phyloP scores from a whole-genome alignment of 2,113 vertebrate species.

The Cyprinodon tularosa region DNA sequence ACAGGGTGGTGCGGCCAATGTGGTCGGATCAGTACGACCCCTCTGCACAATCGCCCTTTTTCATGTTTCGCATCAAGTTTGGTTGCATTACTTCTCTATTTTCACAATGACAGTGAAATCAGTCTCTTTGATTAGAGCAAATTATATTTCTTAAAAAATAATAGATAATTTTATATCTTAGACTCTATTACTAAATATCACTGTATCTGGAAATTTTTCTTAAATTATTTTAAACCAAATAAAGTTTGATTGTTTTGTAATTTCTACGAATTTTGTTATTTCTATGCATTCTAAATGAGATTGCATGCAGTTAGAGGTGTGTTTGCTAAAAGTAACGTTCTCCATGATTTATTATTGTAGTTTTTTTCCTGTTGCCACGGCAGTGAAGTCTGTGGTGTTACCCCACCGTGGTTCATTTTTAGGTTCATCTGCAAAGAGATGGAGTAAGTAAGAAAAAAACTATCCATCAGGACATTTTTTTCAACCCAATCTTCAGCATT shows the following conservation, averaged over 20 bases:
- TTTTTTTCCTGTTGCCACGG: not conserved
- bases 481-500: not conserved
- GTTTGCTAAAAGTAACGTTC: not conserved
- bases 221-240: too few relatives aligned
- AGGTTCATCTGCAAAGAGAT: not conserved
- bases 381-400: not conserved
- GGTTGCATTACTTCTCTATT: not conserved
- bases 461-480: too few relatives aligned
- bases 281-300: not conserved
- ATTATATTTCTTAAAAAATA: not conserved
- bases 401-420: not conserved
- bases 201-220: too few relatives aligned
- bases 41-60: constrained; percentile 4
- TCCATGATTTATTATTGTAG: not conserved
- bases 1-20: constrained; percentile 11
- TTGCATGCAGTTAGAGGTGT: not conserved
- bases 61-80: constrained; percentile 4
- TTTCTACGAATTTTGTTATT: not conserved
- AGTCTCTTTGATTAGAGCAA: not conserved
- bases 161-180: too few relatives aligned
- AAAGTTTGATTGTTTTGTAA: too few relatives aligned
- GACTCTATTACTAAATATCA: not conserved
- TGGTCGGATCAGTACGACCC: constrained; percentile 2
- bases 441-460: not conserved
- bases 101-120: not conserved